A percentile compares a stretch with the other conserved stretches of the same genome.
Conservation (phyloP, 2,113 vertebrate genomes). For the Catharus bicknelli region DNA sequence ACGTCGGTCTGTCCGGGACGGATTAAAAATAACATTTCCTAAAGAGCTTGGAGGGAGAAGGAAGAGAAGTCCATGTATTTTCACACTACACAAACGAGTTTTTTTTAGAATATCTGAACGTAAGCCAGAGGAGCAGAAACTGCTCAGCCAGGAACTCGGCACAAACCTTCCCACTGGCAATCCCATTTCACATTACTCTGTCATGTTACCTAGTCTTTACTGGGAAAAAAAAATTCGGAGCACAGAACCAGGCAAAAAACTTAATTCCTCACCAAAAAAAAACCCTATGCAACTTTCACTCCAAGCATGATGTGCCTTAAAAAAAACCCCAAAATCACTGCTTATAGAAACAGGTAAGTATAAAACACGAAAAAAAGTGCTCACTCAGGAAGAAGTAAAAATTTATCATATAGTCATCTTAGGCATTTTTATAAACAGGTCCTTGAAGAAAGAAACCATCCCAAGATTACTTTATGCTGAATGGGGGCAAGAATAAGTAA, state of each 20-base stretch:
- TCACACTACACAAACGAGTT: not conserved
- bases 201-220: not conserved
- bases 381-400: not conserved
- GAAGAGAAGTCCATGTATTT: not conserved
- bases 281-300: not conserved
- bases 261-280: not conserved
- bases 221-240: not conserved
- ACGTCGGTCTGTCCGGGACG: rapidly evolving
- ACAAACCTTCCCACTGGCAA: not conserved
- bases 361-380: not conserved
- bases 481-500: not conserved
- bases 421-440: not conserved
- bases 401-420: not conserved
- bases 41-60: not conserved
- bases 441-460: not conserved
- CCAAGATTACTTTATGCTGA: not conserved
- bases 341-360: not conserved
- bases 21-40: not conserved
- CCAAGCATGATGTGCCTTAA: not conserved
- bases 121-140: not conserved
- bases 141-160: not conserved
- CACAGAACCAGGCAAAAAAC: not conserved
- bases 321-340: not conserved
- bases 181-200: not conserved
- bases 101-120: rapidly evolving